phyloP scores from a whole-genome alignment of 2,113 vertebrate genomes.

The Neoarius graeffei region DNA sequence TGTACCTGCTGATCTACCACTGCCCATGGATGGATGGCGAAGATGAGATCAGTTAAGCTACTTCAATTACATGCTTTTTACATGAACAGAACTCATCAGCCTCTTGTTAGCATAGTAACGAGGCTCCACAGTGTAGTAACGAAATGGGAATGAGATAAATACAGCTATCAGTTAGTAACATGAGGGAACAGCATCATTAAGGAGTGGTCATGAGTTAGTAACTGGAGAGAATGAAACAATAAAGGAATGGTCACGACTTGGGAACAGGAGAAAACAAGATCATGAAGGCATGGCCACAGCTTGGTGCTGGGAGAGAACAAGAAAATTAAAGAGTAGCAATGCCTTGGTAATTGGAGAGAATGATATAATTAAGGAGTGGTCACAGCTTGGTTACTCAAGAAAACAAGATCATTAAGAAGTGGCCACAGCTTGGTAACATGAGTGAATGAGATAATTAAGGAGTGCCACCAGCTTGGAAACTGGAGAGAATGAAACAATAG shows the following conservation, averaged over 20 bases:
- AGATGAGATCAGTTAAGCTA: neutral
- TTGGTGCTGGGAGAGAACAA: too few relatives aligned
- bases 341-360: too few relatives aligned
- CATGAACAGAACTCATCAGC: neutral
- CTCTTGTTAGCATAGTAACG: neutral
- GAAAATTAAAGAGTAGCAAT: neutral
- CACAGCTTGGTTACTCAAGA: neutral
- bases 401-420: neutral
- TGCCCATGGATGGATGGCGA: neutral
- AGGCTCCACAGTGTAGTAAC: neutral
- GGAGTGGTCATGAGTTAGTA: neutral
- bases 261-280: neutral
- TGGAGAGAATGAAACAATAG: neutral
- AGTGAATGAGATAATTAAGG: neutral
- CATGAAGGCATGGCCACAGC: neutral
- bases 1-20: neutral
- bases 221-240: neutral
- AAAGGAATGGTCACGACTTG: neutral
- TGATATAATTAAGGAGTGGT: neutral
- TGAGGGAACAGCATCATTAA: neutral
- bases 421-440: neutral
- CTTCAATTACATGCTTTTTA: conserved; percentile 4
- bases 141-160: neutral
- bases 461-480: neutral
- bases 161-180: too few relatives aligned